Evolutionary conservation across 2,797 vertebrate species (phyloP).

Genomic region (Moxostoma hubbsi): DNA sequence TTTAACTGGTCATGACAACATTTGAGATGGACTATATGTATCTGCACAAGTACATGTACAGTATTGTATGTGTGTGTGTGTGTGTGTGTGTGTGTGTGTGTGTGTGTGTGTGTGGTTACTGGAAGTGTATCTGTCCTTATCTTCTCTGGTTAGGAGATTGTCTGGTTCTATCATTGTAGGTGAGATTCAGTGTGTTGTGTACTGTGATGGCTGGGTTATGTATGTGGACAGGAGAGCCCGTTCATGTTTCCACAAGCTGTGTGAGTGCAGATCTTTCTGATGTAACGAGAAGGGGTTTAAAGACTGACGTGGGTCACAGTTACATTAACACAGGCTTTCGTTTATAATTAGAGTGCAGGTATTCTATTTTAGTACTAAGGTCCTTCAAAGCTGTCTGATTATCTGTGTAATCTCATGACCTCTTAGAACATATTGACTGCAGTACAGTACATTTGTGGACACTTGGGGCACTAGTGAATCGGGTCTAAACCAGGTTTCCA

Average conservation of each 20-base stretch:
- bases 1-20: not conserved
- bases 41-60: too few species aligned
- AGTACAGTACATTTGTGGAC: not conserved
- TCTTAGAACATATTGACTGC: not conserved
- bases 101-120: constrained; percentile 1
- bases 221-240: not conserved
- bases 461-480: not conserved
- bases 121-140: constrained; percentile 1
- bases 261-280: constrained; percentile 25
- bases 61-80: too few species aligned
- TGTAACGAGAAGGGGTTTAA: constrained; percentile 31
- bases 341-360: constrained; percentile 45
- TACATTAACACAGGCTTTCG: constrained; percentile 18
- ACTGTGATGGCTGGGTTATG: not conserved
- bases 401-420: constrained; percentile 38
- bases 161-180: not conserved
- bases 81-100: too few species aligned
- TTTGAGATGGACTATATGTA: not conserved
- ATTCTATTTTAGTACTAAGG: constrained; percentile 39
- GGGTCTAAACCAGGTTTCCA: not conserved
- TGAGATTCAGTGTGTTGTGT: not conserved
- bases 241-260: constrained; percentile 2
- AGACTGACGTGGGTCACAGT: constrained; percentile 8
- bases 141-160: constrained; percentile 11
- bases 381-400: constrained; percentile 14